phyloP scores from a whole-genome alignment of 2,113 vertebrate genomes.

The Azemiops feae region DNA sequence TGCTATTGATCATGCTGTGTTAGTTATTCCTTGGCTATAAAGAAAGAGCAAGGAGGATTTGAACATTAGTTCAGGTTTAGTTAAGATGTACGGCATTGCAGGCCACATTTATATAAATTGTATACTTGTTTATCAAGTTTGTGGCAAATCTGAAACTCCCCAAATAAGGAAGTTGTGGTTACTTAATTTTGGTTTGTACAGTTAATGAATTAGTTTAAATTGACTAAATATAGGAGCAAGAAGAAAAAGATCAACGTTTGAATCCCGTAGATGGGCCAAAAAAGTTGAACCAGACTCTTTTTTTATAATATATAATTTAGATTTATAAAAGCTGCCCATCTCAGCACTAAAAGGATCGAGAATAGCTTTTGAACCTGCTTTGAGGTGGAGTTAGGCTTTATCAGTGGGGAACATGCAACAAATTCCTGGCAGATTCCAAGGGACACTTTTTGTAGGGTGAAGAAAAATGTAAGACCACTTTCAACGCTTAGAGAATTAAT shows the following conservation, averaged over 20 bases:
- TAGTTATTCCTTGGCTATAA: not conserved
- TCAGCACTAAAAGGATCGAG: not conserved
- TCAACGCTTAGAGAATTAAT: not conserved
- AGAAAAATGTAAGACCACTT: not conserved
- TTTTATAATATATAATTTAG: not conserved
- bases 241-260: not conserved
- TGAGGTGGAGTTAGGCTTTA: not conserved
- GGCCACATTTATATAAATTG: not conserved
- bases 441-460: not conserved
- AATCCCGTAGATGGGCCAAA: not conserved
- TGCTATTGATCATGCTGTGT: not conserved
- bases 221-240: not conserved
- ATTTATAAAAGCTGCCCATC: not conserved
- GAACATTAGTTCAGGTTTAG: not conserved
- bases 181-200: not conserved
- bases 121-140: not conserved
- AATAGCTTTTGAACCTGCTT: not conserved
- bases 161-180: not conserved
- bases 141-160: not conserved
- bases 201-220: not conserved
- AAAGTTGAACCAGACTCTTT: not conserved
- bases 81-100: not conserved
- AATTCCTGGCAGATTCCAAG: not conserved
- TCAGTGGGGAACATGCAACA: not conserved
- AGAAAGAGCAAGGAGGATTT: not conserved